A percentile compares a stretch with the other conserved stretches of the same genome.
These are phyloP conservation scores for Diplodus sargus DNA, from an alignment of 2,797 vertebrate species.

Conservation along the genomic window DNA sequence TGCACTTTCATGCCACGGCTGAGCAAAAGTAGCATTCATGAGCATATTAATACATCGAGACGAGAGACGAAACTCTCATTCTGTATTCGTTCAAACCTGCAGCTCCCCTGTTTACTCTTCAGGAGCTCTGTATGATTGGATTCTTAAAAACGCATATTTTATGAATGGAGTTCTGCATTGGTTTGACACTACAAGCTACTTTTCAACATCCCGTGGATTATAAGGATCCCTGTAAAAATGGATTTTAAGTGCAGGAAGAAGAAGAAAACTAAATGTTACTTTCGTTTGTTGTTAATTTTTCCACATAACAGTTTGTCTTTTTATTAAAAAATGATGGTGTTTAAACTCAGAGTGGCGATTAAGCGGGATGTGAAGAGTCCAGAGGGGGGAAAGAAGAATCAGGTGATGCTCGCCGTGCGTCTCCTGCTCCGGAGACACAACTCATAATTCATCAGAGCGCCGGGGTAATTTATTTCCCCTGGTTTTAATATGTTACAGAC, in stretches of 20 bases:
- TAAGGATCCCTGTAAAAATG: neutral
- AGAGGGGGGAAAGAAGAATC: conserved; percentile 55
- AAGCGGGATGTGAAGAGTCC: conserved; percentile 27
- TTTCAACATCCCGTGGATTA: neutral
- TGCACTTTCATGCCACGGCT: neutral
- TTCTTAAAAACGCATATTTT: neutral
- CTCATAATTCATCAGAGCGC: conserved; percentile 92
- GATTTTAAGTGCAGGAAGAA: neutral
- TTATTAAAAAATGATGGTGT: neutral
- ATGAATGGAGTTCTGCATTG: conserved; percentile 1
- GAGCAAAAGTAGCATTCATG: neutral
- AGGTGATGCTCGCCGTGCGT: conserved; percentile 80
- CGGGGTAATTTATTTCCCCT: conserved; percentile 96
- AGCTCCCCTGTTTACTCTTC: conserved; percentile 2
- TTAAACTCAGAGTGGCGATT: conserved; percentile 27
- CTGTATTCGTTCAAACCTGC: conserved; percentile 23
- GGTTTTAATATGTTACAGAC: conserved; percentile 99
- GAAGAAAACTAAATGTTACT: neutral
- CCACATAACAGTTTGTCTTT: neutral
- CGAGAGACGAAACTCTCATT: conserved; percentile 1
- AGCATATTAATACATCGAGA: conserved; percentile 8
- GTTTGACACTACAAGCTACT: neutral
- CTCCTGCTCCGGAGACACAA: conserved; percentile 87
- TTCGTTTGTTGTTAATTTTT: neutral
- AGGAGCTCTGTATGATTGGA: neutral